Evolutionary conservation across 2,888 invertebrate species (phyloP), one percentile per base, ranked within the genome.

Genomic region (Drosophila setosimentum): DNA sequence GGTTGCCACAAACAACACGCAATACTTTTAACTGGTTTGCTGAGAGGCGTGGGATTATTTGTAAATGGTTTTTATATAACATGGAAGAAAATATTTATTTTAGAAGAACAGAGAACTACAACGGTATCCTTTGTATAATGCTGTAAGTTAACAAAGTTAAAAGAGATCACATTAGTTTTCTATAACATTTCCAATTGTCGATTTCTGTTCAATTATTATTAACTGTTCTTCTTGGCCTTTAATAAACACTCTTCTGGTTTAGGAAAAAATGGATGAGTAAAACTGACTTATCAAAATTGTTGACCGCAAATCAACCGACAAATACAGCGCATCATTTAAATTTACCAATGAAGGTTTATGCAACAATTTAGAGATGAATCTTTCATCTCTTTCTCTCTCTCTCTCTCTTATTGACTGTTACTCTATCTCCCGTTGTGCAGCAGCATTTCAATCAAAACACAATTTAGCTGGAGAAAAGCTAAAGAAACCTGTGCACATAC

Each of bases 371-470:
- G 29, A 35, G 68, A n/a, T 37, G n/a, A 13, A 13, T 0, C 4
- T 10, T 4, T 40, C 37, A 16, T 35, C 42, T 13, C 27, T 11
- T 33, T 21, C 33, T 18, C 16, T 10, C n/a, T 18, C 21, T 5
- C 11, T 29, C 29, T 7, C n/a, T 18, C 11, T 35, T 27, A 40
- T n/a, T 18, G 37, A 37, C 37, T 8, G 21, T 53, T 11, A 13
- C 29, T 5, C 11, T 29, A 29, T 18, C n/a, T 18, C 6, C n/a
- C 11, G 5, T 40, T 40, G 48, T 59, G 53, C 53, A 49, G 73
- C 71, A 68, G 68, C 60, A 72, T 90, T 90, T 89, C 87, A 89
- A 87, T 89, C 87, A 87, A 90, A 89, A 89, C 73, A 90, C 84
- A 87, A 80, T 83, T 87, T 89, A 45, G 60, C 80, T 76, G 68